These are phyloP conservation scores for Gymnarchus niloticus DNA, from an alignment of 2,113 vertebrate genomes.

Conservation along the genomic window DNA sequence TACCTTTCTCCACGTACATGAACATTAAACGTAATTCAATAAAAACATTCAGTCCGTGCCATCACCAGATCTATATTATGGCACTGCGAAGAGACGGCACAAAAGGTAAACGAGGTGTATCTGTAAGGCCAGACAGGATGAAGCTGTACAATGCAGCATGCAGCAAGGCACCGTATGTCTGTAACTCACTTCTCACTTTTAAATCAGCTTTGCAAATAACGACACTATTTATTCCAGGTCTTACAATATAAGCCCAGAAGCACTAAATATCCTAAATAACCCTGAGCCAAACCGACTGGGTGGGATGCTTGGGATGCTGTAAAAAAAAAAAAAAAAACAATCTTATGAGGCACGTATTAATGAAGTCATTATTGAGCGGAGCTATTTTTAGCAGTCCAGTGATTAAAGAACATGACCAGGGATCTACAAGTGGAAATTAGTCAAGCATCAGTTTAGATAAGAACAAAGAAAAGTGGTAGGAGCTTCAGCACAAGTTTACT, in stretches of 20 bases:
- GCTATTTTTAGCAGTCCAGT: neutral
- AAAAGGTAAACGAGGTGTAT: too few relatives aligned
- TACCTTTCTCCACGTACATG: neutral
- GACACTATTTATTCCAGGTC: neutral
- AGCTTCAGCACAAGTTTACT: too few relatives aligned
- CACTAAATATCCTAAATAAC: neutral
- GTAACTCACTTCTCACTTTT: neutral
- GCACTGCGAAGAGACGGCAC: neutral
- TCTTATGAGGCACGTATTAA: neutral
- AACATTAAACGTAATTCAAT: neutral
- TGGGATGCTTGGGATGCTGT: neutral
- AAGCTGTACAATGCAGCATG: neutral
- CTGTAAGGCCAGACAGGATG: neutral
- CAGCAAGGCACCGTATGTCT: neutral
- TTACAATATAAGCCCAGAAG: neutral
- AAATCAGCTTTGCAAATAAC: neutral
- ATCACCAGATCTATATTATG: neutral
- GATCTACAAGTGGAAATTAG: neutral
- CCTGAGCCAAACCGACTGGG: neutral
- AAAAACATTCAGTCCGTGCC: neutral
- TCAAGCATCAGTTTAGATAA: neutral
- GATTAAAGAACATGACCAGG: neutral
- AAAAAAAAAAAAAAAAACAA: neutral
- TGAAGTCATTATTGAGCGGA: neutral
- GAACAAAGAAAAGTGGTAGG: too few relatives aligned